Base-by-base conservation (phyloP, 2,888 invertebrate genomes). In the Cerceris ruficornis region DNA sequence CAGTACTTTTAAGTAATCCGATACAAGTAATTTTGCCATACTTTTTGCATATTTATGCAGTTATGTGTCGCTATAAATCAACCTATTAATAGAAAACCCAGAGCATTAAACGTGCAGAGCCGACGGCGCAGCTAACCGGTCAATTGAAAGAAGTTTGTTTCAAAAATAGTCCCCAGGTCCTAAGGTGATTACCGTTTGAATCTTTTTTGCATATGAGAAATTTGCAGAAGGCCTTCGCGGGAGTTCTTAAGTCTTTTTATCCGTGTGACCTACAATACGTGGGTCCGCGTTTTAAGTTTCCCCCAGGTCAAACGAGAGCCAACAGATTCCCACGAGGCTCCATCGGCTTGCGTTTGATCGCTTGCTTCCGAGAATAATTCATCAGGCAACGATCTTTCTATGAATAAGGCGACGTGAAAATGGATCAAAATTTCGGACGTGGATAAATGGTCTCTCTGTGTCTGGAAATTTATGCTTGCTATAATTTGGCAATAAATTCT, bases 201-300 rank as follows among this genome's bases (percentile, higher is more conserved):
- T 17, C 67, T 67, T 58, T 46, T 67, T 57, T 69, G 49, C 39
- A 69, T 54, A 69, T 60, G 43, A 11, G 60, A 52, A 69, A 69
- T 60, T 69, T 69, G 43, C 17, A 43, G 54, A 11, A 58, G 43
- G 55, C 11, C 11, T 17, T 9, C 7, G 11, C 54, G 14, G 7
- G 11, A 55, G 43, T 58, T 28, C 39, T 57, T 58, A 58, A 67
- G 66, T 62, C 62, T 52, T 43, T 54, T 61, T 69, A 61, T 62
- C 62, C 62, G 62, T 43, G 46, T 69, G 69, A 62, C 62, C 62
- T 69, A 69, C 69, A 62, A 69, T 61, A 69, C 49, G 43, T 62
- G 62, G 57, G 39, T 62, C 41, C 39, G 58, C 61, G 69, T 46
- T 54, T 62, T 55, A 62, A 55, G 46, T 69, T 62, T 69, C 55